A percentile compares a stretch with the other conserved stretches of the same genome.
Conservation (phyloP, 2,888 invertebrate genomes). For the Dicyrtoma fusca region DNA sequence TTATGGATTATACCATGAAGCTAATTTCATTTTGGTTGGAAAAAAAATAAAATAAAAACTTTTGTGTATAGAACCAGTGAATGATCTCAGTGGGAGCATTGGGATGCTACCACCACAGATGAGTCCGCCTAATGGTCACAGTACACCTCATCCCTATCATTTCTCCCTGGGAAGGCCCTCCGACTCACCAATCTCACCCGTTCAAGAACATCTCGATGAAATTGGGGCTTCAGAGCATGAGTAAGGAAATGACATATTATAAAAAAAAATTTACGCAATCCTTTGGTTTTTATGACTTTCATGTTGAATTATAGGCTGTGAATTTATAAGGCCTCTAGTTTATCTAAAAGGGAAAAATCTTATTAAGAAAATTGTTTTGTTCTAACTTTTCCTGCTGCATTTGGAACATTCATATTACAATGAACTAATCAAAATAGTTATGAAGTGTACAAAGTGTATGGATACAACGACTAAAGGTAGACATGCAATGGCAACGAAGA, state of each 20-base stretch:
- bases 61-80: constrained; percentile 44
- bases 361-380: neutral
- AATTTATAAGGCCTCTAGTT: constrained; percentile 4
- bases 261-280: neutral
- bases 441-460: constrained; percentile 37
- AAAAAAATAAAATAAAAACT: too few species aligned
- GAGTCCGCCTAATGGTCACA: constrained; percentile 41
- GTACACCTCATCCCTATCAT: constrained; percentile 40
- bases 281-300: neutral
- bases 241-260: constrained; percentile 40
- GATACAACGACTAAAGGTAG: constrained; percentile 31
- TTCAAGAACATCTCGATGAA: constrained; percentile 50
- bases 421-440: constrained; percentile 21
- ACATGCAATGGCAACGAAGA: neutral
- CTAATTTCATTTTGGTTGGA: neutral
- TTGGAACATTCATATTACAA: neutral
- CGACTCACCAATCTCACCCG: constrained; percentile 50
- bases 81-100: constrained; percentile 53
- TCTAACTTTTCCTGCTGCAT: constrained; percentile 22
- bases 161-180: constrained; percentile 26
- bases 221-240: constrained; percentile 41
- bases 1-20: too few species aligned
- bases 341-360: too few species aligned
- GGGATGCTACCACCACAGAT: constrained; percentile 39
- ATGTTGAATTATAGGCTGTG: neutral